Percentiles rank a stretch among this genome's conserved stretches.
phyloP scores from a whole-genome alignment of 2,797 vertebrate species.

The Alectoris magna region DNA sequence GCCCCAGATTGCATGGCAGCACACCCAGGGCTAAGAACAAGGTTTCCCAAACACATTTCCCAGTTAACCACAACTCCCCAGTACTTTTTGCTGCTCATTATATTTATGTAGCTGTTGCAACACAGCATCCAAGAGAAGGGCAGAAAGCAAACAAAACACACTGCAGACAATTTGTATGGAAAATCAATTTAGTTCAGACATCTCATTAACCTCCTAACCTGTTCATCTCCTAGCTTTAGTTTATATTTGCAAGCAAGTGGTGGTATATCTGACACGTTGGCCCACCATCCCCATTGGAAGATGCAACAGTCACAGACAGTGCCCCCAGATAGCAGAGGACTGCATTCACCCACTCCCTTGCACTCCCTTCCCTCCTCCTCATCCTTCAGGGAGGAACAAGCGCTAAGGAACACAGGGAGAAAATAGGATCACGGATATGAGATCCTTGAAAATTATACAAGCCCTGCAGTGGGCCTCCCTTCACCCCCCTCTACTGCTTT shows the following conservation, averaged over 20 bases:
- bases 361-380: not conserved
- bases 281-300: constrained; percentile 17
- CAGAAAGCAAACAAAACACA: constrained; percentile 29
- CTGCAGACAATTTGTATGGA: constrained; percentile 50
- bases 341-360: constrained; percentile 18
- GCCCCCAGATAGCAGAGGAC: not conserved
- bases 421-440: constrained; percentile 16
- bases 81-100: not conserved
- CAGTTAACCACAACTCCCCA: not conserved
- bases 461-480: constrained; percentile 15
- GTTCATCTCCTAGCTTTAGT: constrained; percentile 44
- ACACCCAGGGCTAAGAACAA: rapidly evolving
- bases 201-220: constrained; percentile 65
- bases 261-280: constrained; percentile 27
- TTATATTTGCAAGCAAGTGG: constrained; percentile 16
- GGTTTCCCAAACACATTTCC: not conserved
- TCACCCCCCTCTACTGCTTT: constrained; percentile 27
- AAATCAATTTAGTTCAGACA: constrained; percentile 60
- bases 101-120: not conserved
- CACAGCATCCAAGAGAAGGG: not conserved
- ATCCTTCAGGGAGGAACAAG: not conserved
- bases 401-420: not conserved
- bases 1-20: not conserved
- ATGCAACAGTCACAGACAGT: constrained; percentile 6
- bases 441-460: not conserved